phyloP scores from a whole-genome alignment of 2,797 vertebrate species.

The Lutjanus campechanus region DNA sequence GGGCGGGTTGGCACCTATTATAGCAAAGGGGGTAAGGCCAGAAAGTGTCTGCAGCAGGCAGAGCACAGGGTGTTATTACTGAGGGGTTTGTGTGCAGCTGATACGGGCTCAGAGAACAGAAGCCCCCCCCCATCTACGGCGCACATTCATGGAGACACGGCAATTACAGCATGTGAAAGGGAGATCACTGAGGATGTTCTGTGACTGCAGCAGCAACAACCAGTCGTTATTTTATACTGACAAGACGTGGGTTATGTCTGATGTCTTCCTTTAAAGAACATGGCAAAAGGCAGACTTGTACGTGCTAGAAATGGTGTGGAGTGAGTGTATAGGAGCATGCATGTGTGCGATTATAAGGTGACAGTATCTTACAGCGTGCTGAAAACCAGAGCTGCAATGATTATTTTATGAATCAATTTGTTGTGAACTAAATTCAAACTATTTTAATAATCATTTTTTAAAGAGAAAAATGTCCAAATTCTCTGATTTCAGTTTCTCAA shows the following conservation, averaged over 20 bases:
- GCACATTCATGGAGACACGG: slow-evolving; percentile 32
- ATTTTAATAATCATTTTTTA: too few relatives aligned
- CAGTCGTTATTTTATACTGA: slow-evolving; percentile 28
- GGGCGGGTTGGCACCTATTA: slow-evolving; percentile 38
- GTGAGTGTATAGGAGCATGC: background rate
- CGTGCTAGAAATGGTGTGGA: background rate
- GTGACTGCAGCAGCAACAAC: slow-evolving; percentile 19
- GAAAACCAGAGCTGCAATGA: background rate
- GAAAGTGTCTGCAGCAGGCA: slow-evolving; percentile 45
- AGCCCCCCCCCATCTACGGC: background rate
- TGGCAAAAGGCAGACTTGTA: slow-evolving; percentile 5
- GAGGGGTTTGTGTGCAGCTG: slow-evolving; percentile 35
- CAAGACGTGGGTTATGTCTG: slow-evolving; percentile 32
- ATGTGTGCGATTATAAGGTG: slow-evolving; percentile 3
- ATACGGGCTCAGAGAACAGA: slow-evolving; percentile 43
- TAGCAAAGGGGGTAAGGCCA: slow-evolving; percentile 40
- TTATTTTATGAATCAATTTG: too few relatives aligned
- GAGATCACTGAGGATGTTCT: slow-evolving; percentile 34
- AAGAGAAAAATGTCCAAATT: too few relatives aligned
- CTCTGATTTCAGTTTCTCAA: too few relatives aligned
- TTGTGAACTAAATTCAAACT: too few relatives aligned
- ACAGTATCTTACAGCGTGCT: too few relatives aligned
- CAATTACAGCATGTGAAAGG: slow-evolving; percentile 50
- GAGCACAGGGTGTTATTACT: slow-evolving; percentile 58
- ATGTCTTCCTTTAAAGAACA: slow-evolving; percentile 15